phyloP scores from a whole-genome alignment of 2,113 vertebrate species.

The Hiodon alosoides region DNA sequence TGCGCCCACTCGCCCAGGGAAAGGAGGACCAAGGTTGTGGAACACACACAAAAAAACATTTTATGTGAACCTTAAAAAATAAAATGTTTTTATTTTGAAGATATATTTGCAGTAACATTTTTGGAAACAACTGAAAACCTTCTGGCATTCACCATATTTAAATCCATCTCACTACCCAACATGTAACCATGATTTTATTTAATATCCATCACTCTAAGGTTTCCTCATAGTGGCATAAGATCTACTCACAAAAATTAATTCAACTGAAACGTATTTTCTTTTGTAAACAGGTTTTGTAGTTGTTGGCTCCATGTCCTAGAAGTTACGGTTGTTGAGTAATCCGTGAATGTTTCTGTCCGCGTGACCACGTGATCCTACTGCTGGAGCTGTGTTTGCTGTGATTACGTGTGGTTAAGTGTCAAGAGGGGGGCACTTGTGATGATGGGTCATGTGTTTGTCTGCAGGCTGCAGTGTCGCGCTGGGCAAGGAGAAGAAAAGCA shows the following conservation, averaged over 20 bases:
- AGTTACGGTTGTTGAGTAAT: too few relatives aligned
- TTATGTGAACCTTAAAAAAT: not conserved
- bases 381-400: not conserved
- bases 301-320: too few relatives aligned
- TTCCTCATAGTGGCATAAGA: too few relatives aligned
- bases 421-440: not conserved
- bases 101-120: too few relatives aligned
- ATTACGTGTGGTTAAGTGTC: not conserved
- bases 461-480: constrained; percentile 52
- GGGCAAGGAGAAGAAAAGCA: constrained; percentile 65
- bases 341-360: too few relatives aligned
- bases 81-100: too few relatives aligned
- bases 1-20: constrained; percentile 37
- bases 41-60: not conserved
- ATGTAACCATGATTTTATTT: not conserved
- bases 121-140: too few relatives aligned
- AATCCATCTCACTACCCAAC: not conserved
- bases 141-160: too few relatives aligned
- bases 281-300: too few relatives aligned
- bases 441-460: not conserved
- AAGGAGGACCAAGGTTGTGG: constrained; percentile 27
- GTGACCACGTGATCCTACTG: not conserved
- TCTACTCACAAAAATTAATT: too few relatives aligned
- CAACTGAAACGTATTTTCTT: too few relatives aligned
- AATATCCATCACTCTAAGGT: too few relatives aligned